Evolutionary conservation across 2,888 invertebrate species (phyloP), one percentile per base, ranked within the genome.

Genomic region (Gryllus longicercus): DNA sequence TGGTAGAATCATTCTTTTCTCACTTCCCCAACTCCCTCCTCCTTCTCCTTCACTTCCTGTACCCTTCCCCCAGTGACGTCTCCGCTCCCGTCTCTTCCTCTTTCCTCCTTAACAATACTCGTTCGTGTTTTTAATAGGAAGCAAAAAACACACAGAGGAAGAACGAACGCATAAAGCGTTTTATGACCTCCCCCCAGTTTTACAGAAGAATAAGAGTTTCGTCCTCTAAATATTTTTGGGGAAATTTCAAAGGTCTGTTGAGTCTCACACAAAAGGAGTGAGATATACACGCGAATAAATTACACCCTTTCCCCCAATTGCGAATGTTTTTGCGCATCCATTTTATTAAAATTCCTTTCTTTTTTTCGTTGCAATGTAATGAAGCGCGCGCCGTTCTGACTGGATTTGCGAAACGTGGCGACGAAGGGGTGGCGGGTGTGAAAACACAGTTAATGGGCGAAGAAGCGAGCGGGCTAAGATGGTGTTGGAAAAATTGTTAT

Each of bases 101-200:
- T 63, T 14, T n/a, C 16, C 63, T 63, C 63, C 63, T 63, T 63
- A 63, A 63, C 63, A 63, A 63, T 63, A 63, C 63, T 63, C 63
- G 63, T 63, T 63, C 63, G 63, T 63, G 63, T 63, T 63, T 63
- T 63, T 18, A 63, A 18, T 18, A 14, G 63, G n/a, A 63, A n/a
- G 16, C 14, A 63, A 63, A 63, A 63, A 63, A n/a, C n/a, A 63
- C 63, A 63, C n/a, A 63, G 63, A 63, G 63, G 63, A 63, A 63
- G 63, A 63, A n/a, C 63, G n/a, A 63, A 63, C n/a, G 63, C 63
- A 63, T 63, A 63, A 63, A 63, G 63, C 63, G 63, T 63, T 63
- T 63, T 63, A 63, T 14, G 63, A 63, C 16, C 63, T 63, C 63
- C 63, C n/a, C 1, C 63, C 63, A 63, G 63, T 63, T 63, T 63